Evolutionary conservation across 2,113 vertebrate genomes (phyloP), one percentile per base, ranked within the genome.

Genomic region (Phyllostomus discolor): DNA sequence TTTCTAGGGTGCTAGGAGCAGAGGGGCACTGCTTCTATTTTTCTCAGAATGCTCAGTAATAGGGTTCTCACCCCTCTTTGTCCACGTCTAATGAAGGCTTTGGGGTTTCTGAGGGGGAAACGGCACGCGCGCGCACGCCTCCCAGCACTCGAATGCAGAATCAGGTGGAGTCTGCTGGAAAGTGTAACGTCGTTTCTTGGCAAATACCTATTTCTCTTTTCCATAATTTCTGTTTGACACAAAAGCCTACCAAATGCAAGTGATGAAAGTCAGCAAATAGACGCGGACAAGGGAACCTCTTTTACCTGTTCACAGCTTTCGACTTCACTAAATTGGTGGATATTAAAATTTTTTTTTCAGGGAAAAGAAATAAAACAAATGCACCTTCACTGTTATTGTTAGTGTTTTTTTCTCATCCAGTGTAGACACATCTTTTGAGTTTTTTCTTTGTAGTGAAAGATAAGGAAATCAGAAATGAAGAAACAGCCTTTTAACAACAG

Each of bases 401-500:
- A 92, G 41, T 80, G 43, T 79, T 96, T 90, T 88, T 66, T 89
- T 94, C 86, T 76, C 83, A 72, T 82, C 57, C 59, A 10, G 69
- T 43, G 62, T 9, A 43, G 76, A 69, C 41, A 62, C 41, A 41
- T 70, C 59, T 43, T 84, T 94, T 1, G 46, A 95, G 97, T 70
- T 57, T 84, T 79, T 43, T 35, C 76, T 95, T 86, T 79, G 84
- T 50, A 54, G 54, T 88, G 57, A 72, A 82, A 52, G 84, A 80
- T 35, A 59, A 94, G 83, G 79, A 82, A 69, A 85, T 86, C 76
- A 97, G 90, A 95, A 97, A 92, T 70, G 92, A 97, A 97, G 50
- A 87, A 87, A 91, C 95, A 98, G 96, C 95, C 95, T 97, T 97
- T 98, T 94, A 96, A 93, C 95, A 97, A 95, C 96, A 80, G 78